Base-by-base conservation (phyloP, 2,113 vertebrate species). In the Notiomystis cincta region DNA sequence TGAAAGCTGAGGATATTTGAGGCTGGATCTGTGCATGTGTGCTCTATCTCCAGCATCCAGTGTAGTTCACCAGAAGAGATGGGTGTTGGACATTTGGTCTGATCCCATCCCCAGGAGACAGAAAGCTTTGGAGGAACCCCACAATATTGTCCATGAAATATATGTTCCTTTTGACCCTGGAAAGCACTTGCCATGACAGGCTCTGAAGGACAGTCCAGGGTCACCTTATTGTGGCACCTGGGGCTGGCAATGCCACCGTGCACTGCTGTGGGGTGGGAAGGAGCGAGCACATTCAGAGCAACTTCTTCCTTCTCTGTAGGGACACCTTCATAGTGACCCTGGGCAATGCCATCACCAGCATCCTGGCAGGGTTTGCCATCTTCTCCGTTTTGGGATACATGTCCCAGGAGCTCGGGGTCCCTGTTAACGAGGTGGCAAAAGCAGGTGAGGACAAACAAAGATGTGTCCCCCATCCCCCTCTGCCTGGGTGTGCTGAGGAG, bases 291-390 rank as follows among this genome's bases (percentile, higher is more conserved):
- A 7, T 48, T 94, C 75, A 83, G n/a, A 70, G 45, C 31, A 54
- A 44, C 50, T 89, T 82, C 40, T 82, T 90, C 92, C 77, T 89
- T 13, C 81, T 82, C 94, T 73, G 4, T 11, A 98, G 98, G 92
- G 98, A 98, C 94, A 98, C 98, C 45, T 98, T 98, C 95, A 98
- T 98, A 56, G 98, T 98, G 90, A 98, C 98, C 45, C 90, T 98
- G 96, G 98, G 98, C 69, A 98, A 98, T 15, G 98, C 98, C 76
- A 87, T 98, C 97, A 98, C 98, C 96, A 98, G 98, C 96, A 98
- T 98, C 94, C 93, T 98, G 93, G 98, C 98, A 50, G 98, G 98
- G 30, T 98, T 98, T 95, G 98, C 98, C 87, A 98, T 98, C 95
- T 98, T 98, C 97, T 98, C 98, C 0, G 98, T 98, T 93, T 95